Base-by-base conservation (phyloP, 1,140 invertebrate species). In the Drosophila leontia region DNA sequence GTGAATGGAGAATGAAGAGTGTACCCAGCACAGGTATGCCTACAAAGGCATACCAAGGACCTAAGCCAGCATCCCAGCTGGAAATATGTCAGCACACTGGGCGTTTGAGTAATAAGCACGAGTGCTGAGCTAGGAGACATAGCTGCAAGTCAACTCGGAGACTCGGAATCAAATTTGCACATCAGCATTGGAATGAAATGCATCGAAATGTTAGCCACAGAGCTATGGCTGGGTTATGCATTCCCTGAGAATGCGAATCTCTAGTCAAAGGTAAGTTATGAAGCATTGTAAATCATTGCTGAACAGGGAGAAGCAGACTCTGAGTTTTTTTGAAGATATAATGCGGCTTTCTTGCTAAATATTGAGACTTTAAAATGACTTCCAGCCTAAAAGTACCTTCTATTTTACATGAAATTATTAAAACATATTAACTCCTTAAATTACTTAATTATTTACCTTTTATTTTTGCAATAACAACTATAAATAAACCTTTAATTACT, bases 181-280 rank as follows among this genome's bases (percentile, higher is more conserved):
- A 87, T 83, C 50, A 75, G 75, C 77, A 50, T 45, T 34, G 81
- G 67, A 71, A 58, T 78, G 67, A 79, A 84, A 69, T 84, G 85
- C 85, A 88, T 88, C 88, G 84, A 90, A 88, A 88, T 88, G 78
- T 88, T 88, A 84, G 78, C 72, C 72, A 79, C 69, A 71, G 71
- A 77, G 72, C 55, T 62, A 64, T 80, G 83, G 61, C 75, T 13
- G 34, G 34, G 34, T 55, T 55, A 86, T 86, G 78, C 79, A 76
- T 41, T 39, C 44, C 44, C 37, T 55, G 39, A 71, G 69, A 42
- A 59, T 44, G 53, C 37, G 65, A 44, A 51, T 51, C 69, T 67
- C 13, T 35, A 72, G 69, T 71, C 69, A 72, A 72, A 72, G 53
- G 67, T 71, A 5, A 39, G 39, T 32, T 39, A 12, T 37, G 32